Conservation (phyloP, 2,113 vertebrate genomes). For the Ranitomeya imitator region DNA sequence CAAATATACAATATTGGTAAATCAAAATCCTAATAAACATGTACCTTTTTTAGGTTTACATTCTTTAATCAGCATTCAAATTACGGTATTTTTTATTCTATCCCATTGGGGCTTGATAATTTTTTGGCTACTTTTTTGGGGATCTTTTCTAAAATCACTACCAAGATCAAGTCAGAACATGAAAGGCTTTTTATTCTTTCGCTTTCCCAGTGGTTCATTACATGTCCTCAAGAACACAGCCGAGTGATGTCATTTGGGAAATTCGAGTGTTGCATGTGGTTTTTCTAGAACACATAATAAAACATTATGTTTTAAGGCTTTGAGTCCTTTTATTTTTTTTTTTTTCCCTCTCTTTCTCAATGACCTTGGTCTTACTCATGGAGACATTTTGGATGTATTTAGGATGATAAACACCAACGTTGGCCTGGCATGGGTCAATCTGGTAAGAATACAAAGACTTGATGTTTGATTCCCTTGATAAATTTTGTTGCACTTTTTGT, state of each 20-base stretch:
- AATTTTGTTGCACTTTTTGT: too few species aligned
- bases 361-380: constrained; percentile 15
- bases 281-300: constrained; percentile 36
- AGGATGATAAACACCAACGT: background rate
- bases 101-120: background rate
- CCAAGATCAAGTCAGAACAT: constrained; percentile 3
- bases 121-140: background rate
- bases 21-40: too few species aligned
- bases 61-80: background rate
- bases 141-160: background rate
- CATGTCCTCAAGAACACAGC: background rate
- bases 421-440: background rate
- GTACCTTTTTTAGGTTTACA: background rate
- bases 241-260: constrained; percentile 27
- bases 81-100: background rate
- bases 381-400: background rate
- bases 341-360: background rate
- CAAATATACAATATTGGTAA: too few species aligned
- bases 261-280: constrained; percentile 19
- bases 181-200: too few species aligned
- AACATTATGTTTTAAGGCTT: constrained; percentile 3
- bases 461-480: background rate
- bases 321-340: background rate
- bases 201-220: too few species aligned
- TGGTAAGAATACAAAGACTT: background rate